A percentile compares a stretch with the other conserved stretches of the same genome.
Evolutionary conservation across 2,113 vertebrate genomes (phyloP).

Genomic region (Uropsilus gracilis): DNA sequence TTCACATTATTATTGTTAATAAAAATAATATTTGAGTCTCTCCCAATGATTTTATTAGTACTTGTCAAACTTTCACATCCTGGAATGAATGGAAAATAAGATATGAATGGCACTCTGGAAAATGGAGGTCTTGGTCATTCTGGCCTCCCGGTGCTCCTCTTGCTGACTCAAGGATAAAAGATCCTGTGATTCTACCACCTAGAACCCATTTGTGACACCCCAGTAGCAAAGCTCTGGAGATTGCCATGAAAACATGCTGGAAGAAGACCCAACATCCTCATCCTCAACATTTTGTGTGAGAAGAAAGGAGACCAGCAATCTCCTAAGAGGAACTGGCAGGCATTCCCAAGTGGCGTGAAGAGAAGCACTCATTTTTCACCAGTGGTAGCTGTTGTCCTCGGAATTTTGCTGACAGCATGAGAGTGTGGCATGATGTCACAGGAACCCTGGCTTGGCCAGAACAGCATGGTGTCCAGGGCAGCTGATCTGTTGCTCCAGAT

Average conservation of each 20-base stretch:
- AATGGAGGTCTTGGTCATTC: neutral
- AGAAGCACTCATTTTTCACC: neutral
- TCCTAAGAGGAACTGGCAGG: neutral
- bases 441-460: constrained; percentile 62
- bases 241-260: neutral
- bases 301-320: neutral
- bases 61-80: neutral
- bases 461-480: constrained; percentile 67
- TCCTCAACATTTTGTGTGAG: neutral
- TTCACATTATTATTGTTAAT: neutral
- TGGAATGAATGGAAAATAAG: neutral
- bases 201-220: neutral
- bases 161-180: neutral
- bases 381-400: constrained; percentile 48
- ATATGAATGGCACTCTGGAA: neutral
- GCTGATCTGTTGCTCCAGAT: constrained; percentile 76
- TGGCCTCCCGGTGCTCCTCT: neutral
- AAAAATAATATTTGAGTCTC: neutral
- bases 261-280: neutral
- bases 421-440: constrained; percentile 74
- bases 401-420: constrained; percentile 75
- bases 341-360: neutral
- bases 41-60: neutral
- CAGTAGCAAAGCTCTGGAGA: neutral
- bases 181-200: neutral